These are phyloP conservation scores for Sphaeridia pumilis DNA, from an alignment of 2,888 invertebrate species.

Conservation along the genomic window DNA sequence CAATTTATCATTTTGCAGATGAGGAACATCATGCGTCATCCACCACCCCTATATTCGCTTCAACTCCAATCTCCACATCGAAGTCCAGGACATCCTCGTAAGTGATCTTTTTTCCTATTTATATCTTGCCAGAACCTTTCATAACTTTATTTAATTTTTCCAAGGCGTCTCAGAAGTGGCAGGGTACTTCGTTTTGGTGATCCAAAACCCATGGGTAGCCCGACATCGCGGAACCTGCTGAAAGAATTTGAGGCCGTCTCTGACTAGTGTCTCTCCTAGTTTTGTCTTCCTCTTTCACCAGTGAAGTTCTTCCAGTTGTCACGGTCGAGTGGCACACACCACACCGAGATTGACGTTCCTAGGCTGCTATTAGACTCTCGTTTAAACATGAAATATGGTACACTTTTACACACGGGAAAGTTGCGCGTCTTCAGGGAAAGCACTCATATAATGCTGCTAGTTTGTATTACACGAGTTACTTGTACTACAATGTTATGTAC, in stretches of 20 bases:
- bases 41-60: conserved; percentile 29
- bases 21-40: conserved; percentile 14
- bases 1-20: too few species aligned
- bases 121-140: too few species aligned
- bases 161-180: conserved; percentile 28
- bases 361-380: too few species aligned
- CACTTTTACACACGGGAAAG: too few species aligned
- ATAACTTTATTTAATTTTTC: too few species aligned
- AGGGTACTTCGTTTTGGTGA: conserved; percentile 17
- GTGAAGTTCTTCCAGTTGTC: too few species aligned
- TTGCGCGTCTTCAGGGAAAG: too few species aligned
- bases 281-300: too few species aligned
- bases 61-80: conserved; percentile 30
- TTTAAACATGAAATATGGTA: too few species aligned
- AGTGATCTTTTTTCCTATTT: conserved; percentile 8
- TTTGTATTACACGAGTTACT: not conserved
- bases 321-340: too few species aligned
- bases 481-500: not conserved
- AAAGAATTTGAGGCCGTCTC: conserved; percentile 35
- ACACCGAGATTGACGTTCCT: too few species aligned
- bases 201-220: conserved; percentile 22
- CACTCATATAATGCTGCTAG: too few species aligned
- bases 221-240: conserved; percentile 32
- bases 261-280: conserved; percentile 13
- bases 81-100: conserved; percentile 27